Evolutionary conservation across 2,888 invertebrate species (phyloP).

Genomic region (Tanypteryx hageni): DNA sequence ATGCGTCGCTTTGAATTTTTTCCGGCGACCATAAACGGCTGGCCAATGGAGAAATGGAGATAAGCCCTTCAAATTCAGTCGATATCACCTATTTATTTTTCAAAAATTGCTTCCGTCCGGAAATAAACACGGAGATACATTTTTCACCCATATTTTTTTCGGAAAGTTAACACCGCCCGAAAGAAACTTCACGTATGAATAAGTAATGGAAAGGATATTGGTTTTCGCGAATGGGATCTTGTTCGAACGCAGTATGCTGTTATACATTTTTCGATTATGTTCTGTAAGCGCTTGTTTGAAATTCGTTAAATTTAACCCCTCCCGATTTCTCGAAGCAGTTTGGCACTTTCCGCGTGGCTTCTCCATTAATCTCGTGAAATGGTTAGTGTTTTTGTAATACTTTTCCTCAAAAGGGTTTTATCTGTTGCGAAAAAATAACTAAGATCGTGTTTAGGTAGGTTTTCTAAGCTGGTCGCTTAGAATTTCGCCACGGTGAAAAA

Average conservation of each 20-base stretch:
- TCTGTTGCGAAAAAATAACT: no score
- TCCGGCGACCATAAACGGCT: background rate
- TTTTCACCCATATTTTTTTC: background rate
- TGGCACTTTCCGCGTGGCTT: background rate
- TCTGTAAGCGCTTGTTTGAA: background rate
- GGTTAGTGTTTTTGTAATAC: no score
- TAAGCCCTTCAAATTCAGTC: background rate
- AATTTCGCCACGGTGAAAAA: no score
- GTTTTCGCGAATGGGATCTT: background rate
- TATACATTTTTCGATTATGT: background rate
- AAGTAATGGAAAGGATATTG: constrained; percentile 3
- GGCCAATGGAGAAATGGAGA: background rate
- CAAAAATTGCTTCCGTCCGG: constrained; percentile 12
- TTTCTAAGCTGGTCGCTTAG: no score
- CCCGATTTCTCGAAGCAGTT: background rate
- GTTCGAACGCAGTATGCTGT: background rate
- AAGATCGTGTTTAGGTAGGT: no score
- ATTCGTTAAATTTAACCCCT: background rate
- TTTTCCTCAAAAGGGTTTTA: no score
- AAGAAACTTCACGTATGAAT: background rate
- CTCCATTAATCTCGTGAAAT: background rate
- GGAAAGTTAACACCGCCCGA: background rate
- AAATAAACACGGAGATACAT: background rate
- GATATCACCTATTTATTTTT: background rate
- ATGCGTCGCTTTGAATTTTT: background rate